Conservation (phyloP, 2,797 vertebrate genomes). For the Staurois parvus region DNA sequence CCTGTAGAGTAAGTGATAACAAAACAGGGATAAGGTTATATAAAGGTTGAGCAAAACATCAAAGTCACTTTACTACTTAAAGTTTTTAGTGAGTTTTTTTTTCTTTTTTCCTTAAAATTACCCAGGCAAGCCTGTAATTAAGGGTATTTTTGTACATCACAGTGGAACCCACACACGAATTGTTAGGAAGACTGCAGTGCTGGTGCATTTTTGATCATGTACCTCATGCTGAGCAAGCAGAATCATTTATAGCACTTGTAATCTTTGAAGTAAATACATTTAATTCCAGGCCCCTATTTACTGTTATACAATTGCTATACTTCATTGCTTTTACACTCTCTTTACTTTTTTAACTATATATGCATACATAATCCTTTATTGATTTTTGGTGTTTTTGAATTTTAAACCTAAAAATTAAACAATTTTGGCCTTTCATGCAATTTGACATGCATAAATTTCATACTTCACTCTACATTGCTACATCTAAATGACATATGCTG, state of each 20-base stretch:
- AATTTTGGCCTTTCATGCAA: too few relatives aligned
- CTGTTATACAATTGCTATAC: conserved; percentile 63
- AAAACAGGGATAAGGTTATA: conserved; percentile 69
- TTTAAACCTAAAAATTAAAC: too few relatives aligned
- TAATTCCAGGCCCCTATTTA: conserved; percentile 59
- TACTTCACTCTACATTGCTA: too few relatives aligned
- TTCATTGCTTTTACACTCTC: conserved; percentile 59
- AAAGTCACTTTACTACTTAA: conserved; percentile 64
- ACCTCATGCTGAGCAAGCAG: conserved; percentile 66
- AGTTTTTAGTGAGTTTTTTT: conserved; percentile 46
- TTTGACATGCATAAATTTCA: too few relatives aligned
- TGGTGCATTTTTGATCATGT: conserved; percentile 68
- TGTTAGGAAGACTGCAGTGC: conserved; percentile 64
- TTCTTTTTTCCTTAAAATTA: conserved; percentile 39
- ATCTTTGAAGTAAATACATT: conserved; percentile 63
- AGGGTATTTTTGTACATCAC: conserved; percentile 68
- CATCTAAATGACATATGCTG: too few relatives aligned
- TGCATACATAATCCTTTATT: too few relatives aligned
- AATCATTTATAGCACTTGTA: conserved; percentile 64
- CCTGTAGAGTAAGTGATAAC: conserved; percentile 64
- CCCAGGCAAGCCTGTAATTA: conserved; percentile 68
- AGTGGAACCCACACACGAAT: conserved; percentile 66
- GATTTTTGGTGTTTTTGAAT: too few relatives aligned
- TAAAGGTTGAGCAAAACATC: conserved; percentile 69
- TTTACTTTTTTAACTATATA: not conserved